These are phyloP conservation scores for Ceyx margarethae DNA, from an alignment of 2,113 vertebrate genomes.

Conservation along the genomic window DNA sequence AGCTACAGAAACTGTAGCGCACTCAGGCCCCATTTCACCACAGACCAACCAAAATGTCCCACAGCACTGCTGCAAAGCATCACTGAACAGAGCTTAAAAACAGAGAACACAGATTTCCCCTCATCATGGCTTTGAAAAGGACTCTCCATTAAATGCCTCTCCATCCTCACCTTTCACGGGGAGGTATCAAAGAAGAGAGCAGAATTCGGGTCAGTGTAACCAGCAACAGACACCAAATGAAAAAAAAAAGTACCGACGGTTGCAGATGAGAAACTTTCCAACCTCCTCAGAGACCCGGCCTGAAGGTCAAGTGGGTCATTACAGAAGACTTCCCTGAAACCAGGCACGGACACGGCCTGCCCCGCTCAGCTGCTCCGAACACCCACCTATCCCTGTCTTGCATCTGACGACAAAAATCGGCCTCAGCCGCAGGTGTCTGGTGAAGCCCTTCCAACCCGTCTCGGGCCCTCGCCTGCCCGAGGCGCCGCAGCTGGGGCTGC, in stretches of 20 bases:
- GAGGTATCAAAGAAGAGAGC: too few relatives aligned
- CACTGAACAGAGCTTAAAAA: not conserved
- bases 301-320: fast-evolving
- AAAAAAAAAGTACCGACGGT: too few relatives aligned
- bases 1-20: not conserved
- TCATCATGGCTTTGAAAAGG: fast-evolving
- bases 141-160: not conserved
- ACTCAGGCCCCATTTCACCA: not conserved
- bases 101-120: fast-evolving
- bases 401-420: not conserved
- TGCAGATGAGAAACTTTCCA: not conserved
- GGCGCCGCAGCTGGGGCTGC: not conserved
- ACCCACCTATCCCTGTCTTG: not conserved
- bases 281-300: fast-evolving
- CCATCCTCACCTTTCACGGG: not conserved
- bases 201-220: too few relatives aligned
- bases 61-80: not conserved
- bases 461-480: not conserved
- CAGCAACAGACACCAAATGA: too few relatives aligned
- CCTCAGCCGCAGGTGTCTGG: not conserved
- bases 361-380: not conserved
- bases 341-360: fast-evolving
- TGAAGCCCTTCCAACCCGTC: not conserved
- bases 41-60: not conserved
- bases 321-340: not conserved